Base-by-base conservation (phyloP, 1,140 invertebrate genomes). In the Microplitis mediator region DNA sequence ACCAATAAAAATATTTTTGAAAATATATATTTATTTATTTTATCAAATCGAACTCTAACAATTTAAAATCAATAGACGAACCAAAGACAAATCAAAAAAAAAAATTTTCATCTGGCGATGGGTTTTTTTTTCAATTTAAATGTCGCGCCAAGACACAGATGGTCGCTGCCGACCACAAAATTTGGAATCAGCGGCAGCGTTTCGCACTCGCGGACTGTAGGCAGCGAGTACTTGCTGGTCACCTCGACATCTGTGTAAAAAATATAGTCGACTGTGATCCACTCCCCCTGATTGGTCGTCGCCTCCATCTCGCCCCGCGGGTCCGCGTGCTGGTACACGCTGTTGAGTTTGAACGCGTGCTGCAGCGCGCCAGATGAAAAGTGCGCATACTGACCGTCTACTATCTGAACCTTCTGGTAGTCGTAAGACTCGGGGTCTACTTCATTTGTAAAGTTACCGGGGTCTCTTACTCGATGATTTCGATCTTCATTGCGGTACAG, bases 201-300 rank as follows among this genome's bases (percentile, higher is more conserved):
- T n/a, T 80, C 64, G 68, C 94, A 91, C 74, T 94, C 88, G 0
- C 80, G 71, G 0, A 82, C 81, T 1, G 90, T 91, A 11, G 93
- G 91, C 58, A 97, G 85, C 16, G 82, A 84, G 52, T 92, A 92
- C 6, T 89, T 87, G 35, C 91, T 88, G 23, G 93, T 23, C 5
- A 92, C 84, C 76, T 89, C 88, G 61, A 84, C 72, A 35, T 87
- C 90, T 87, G 89, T 92, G 75, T 92, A 93, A 80, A 94, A 93
- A 73, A 95, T 93, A 78, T 95, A 95, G 86, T 95, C 94, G 0
- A 95, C 94, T 0, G 91, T 93, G 6, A 93, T 85, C 94, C 94
- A 95, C n/a, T 85, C 73, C 54, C 92, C 85, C 78, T 95, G 94
- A 84, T 89, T 89, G 0, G 94, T 94, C 2, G 93, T 93, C 0